phyloP scores from a whole-genome alignment of 2,888 invertebrate genomes.

The Notodonta ziczac region DNA sequence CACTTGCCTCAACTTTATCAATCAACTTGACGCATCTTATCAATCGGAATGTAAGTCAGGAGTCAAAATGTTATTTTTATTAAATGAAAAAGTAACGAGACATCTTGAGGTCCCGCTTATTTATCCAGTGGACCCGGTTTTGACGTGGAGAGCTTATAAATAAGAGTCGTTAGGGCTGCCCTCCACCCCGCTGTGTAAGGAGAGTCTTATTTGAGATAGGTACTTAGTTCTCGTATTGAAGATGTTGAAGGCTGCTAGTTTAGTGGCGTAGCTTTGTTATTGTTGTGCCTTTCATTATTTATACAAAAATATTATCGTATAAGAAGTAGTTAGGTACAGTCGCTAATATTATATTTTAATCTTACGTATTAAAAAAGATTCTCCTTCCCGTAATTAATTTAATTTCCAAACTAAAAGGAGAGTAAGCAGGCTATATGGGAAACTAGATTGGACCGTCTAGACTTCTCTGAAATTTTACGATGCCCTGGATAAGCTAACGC shows the following conservation, averaged over 20 bases:
- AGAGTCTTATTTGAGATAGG: constrained; percentile 32
- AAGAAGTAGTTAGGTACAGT: no score
- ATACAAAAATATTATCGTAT: no score
- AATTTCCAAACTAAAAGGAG: no score
- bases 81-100: constrained; percentile 28
- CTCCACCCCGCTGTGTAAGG: constrained; percentile 30
- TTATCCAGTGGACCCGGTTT: constrained; percentile 49
- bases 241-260: not conserved
- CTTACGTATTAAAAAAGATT: no score
- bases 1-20: no score
- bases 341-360: no score
- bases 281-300: no score
- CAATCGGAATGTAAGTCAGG: constrained; percentile 22
- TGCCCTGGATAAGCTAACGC: not conserved
- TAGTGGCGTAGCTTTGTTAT: not conserved
- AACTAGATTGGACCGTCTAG: not conserved
- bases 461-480: not conserved
- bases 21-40: constrained; percentile 16
- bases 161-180: constrained; percentile 56
- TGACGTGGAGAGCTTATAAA: constrained; percentile 61
- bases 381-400: no score
- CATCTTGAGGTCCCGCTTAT: constrained; percentile 47
- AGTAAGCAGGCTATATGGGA: not conserved
- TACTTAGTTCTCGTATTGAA: constrained; percentile 15
- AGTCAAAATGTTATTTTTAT: constrained; percentile 28